These are phyloP conservation scores for Folsomia candida DNA, from an alignment of 2,888 invertebrate species.

Conservation along the genomic window DNA sequence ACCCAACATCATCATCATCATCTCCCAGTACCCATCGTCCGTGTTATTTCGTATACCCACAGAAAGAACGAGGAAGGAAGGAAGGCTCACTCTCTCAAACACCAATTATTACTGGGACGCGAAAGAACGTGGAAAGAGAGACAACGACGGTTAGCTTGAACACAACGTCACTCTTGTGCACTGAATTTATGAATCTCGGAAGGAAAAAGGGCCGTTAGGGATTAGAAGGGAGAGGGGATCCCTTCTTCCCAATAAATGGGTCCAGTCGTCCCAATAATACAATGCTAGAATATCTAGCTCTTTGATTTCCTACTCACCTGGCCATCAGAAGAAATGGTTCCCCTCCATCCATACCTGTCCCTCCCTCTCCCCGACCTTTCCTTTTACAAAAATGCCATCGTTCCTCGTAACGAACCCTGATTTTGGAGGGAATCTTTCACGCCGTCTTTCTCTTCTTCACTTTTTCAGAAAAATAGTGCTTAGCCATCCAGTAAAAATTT, in stretches of 20 bases:
- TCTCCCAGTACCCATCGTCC: too few species aligned
- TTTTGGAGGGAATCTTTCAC: background rate
- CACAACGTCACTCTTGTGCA: background rate
- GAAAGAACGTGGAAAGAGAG: background rate
- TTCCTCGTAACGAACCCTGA: background rate
- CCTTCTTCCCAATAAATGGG: conserved; percentile 2
- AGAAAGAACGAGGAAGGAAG: background rate
- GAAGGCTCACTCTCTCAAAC: conserved; percentile 1
- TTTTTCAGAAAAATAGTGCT: background rate
- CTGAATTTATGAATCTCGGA: conserved; percentile 1
- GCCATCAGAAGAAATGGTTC: background rate
- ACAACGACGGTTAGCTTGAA: background rate
- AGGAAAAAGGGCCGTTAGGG: background rate
- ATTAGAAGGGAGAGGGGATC: background rate
- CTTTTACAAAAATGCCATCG: background rate
- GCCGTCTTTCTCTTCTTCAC: background rate
- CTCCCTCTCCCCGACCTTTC: background rate
- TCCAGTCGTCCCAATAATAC: background rate
- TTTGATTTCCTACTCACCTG: background rate
- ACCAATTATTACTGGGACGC: background rate
- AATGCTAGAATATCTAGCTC: too few species aligned
- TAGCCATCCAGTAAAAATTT: background rate
- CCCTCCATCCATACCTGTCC: background rate
- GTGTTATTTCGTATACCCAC: background rate
- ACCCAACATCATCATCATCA: too few species aligned